These are phyloP conservation scores for Panthera leo DNA, from an alignment of 2,113 vertebrate species.

Conservation along the genomic window DNA sequence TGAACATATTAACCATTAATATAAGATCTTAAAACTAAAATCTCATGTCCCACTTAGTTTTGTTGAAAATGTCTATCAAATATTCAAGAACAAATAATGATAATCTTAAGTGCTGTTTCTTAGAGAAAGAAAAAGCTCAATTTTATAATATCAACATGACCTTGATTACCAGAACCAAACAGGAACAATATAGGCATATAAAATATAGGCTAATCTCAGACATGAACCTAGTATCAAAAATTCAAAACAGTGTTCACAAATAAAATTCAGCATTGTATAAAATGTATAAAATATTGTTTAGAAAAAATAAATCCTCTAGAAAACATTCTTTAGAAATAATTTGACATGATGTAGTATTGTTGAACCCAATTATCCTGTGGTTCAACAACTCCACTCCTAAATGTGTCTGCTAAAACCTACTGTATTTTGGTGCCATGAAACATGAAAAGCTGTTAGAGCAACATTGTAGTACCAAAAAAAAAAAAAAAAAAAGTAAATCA, in stretches of 20 bases:
- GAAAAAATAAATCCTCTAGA: background rate
- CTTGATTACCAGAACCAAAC: background rate
- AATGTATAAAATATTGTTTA: background rate
- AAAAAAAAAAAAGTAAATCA: background rate
- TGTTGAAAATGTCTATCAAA: background rate
- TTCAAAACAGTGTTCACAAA: background rate
- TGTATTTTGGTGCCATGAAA: background rate
- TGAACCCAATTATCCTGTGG: background rate
- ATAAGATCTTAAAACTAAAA: background rate
- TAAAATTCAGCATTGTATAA: background rate
- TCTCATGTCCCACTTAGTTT: background rate
- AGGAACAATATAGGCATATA: background rate
- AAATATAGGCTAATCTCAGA: background rate
- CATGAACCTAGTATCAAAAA: background rate
- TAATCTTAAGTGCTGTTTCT: background rate
- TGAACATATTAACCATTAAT: background rate
- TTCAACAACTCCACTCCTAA: background rate
- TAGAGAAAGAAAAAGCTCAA: background rate
- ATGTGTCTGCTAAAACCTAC: background rate
- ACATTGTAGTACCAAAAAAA: background rate
- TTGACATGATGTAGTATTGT: background rate
- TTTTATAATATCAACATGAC: background rate
- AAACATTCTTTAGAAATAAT: background rate
- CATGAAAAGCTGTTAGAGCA: background rate
- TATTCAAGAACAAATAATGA: background rate